phyloP scores from a whole-genome alignment of 2,888 invertebrate species.

The Harpalus rufipes region DNA sequence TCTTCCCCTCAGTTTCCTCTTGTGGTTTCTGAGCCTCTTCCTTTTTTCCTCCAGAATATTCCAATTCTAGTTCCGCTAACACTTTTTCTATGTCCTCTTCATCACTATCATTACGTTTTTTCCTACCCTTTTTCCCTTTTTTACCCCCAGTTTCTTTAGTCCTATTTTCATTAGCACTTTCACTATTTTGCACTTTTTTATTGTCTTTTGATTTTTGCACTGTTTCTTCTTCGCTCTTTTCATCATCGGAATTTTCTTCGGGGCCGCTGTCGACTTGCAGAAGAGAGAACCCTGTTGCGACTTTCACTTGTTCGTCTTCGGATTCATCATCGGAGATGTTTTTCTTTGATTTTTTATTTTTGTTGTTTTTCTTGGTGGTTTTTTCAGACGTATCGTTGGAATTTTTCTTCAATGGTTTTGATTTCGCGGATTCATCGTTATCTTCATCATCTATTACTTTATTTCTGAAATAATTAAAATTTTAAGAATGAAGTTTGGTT shows the following conservation, averaged over 20 bases:
- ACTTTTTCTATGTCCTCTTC: conserved; percentile 92
- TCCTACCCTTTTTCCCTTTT: conserved; percentile 86
- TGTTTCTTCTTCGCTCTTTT: conserved; percentile 74
- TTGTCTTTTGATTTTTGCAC: conserved; percentile 74
- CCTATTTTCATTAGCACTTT: conserved; percentile 75
- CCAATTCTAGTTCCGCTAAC: conserved; percentile 89
- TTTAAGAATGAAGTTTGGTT: conserved; percentile 68
- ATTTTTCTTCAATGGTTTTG: conserved; percentile 67
- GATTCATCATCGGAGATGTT: conserved; percentile 76
- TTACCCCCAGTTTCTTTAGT: conserved; percentile 79
- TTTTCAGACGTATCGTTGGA: conserved; percentile 67
- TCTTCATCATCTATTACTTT: conserved; percentile 70
- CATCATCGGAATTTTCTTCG: conserved; percentile 74
- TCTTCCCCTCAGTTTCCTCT: conserved; percentile 71
- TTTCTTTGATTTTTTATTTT: conserved; percentile 75
- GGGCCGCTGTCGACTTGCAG: conserved; percentile 82
- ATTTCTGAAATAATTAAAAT: conserved; percentile 71
- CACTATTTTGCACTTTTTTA: conserved; percentile 76
- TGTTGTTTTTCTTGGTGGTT: conserved; percentile 73
- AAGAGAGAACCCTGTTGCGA: conserved; percentile 80
- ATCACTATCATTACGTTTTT: conserved; percentile 88
- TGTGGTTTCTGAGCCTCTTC: conserved; percentile 74
- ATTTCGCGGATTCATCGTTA: conserved; percentile 68
- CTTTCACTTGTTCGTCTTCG: conserved; percentile 75
- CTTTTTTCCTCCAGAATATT: conserved; percentile 84